Evolutionary conservation across 2,888 invertebrate genomes (phyloP).

Genomic region (Sympetrum striolatum): DNA sequence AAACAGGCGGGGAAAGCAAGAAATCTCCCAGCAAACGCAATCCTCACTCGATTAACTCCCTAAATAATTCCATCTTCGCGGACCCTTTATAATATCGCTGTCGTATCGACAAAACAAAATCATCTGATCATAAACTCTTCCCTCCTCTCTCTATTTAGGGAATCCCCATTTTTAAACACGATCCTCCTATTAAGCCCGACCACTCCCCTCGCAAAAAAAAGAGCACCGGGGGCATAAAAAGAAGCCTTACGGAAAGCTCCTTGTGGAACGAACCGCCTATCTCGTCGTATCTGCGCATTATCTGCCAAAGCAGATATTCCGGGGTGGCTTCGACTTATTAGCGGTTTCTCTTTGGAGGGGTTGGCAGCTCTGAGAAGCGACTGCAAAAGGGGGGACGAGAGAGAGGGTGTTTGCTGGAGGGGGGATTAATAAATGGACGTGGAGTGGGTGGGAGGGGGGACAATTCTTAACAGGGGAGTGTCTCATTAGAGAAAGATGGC

Average conservation of each 20-base stretch:
- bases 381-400: slow-evolving; percentile 10
- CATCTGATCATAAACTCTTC: background rate
- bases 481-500: slow-evolving; percentile 22
- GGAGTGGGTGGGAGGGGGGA: background rate
- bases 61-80: no score
- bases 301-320: slow-evolving; percentile 32
- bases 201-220: background rate
- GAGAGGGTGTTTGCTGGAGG: background rate
- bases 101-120: background rate
- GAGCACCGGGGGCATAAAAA: background rate
- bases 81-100: background rate
- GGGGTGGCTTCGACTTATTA: slow-evolving; percentile 31
- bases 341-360: slow-evolving; percentile 33
- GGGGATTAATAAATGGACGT: background rate
- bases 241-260: background rate
- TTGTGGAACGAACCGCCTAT: background rate
- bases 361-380: slow-evolving; percentile 29
- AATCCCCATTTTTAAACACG: background rate
- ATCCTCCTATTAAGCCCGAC: background rate
- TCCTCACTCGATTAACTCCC: no score
- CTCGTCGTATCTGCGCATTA: slow-evolving; percentile 29
- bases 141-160: background rate
- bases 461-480: slow-evolving; percentile 39
- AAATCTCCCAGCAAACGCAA: no score
- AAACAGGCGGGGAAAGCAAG: no score